Conservation (phyloP, 2,797 vertebrate species). For the Artibeus lituratus region DNA sequence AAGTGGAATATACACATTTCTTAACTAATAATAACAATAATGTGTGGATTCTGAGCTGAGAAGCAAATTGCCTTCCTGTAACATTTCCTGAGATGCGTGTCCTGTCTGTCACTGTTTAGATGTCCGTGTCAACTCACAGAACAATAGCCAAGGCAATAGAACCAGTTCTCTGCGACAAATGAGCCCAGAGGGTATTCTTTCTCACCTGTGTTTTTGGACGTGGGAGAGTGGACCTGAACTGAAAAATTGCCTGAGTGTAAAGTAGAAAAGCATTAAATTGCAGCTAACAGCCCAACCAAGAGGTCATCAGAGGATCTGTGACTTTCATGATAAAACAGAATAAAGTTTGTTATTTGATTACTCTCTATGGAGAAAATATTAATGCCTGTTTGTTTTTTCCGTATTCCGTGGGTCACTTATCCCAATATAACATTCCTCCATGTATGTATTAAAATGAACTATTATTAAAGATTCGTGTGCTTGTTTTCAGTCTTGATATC, state of each 20-base stretch:
- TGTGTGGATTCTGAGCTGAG: not conserved
- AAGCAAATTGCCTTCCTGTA: not conserved
- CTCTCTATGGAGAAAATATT: not conserved
- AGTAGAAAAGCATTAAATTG: not conserved
- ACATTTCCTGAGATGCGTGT: not conserved
- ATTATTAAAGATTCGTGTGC: not conserved
- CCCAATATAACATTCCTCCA: not conserved
- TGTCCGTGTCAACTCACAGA: not conserved
- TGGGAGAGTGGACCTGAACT: not conserved
- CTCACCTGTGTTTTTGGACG: not conserved
- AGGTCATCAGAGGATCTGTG: not conserved
- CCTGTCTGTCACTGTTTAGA: not conserved
- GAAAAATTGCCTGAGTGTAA: not conserved
- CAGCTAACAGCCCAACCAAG: not conserved
- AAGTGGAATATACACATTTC: not conserved
- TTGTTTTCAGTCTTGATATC: not conserved
- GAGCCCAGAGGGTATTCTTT: not conserved
- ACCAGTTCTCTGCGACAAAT: not conserved
- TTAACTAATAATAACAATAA: not conserved
- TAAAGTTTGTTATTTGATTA: not conserved
- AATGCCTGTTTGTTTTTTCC: not conserved
- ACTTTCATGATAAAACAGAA: not conserved
- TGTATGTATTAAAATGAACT: not conserved
- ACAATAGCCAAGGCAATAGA: not conserved
- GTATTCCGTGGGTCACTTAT: not conserved